A percentile compares a stretch with the other conserved stretches of the same genome.
Evolutionary conservation across 2,797 vertebrate genomes (phyloP).

Genomic region (Tympanoctomys barrerae): DNA sequence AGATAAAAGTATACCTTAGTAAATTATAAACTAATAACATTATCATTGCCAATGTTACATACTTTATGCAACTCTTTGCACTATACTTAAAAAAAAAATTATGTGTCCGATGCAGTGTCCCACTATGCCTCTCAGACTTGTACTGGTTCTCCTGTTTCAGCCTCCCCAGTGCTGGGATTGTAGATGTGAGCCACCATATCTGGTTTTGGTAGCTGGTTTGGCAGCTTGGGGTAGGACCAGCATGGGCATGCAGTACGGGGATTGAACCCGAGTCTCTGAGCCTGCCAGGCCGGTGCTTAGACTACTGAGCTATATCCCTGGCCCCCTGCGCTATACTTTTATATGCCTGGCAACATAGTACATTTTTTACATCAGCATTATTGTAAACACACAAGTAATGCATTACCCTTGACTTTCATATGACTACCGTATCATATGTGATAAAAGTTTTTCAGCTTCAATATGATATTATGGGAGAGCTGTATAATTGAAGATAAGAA

Average conservation of each 20-base stretch:
- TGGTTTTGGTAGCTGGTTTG: too few relatives aligned
- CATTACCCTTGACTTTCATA: not conserved
- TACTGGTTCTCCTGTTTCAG: too few relatives aligned
- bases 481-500: not conserved
- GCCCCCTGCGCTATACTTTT: not conserved
- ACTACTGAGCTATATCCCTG: too few relatives aligned
- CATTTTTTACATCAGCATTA: not conserved
- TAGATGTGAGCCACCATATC: too few relatives aligned
- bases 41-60: not conserved
- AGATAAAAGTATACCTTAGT: not conserved
- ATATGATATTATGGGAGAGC: not conserved
- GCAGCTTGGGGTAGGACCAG: too few relatives aligned
- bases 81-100: not conserved
- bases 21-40: not conserved
- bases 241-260: too few relatives aligned
- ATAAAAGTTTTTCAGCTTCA: not conserved
- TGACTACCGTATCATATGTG: not conserved
- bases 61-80: not conserved
- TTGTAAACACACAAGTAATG: not conserved
- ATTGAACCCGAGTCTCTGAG: too few relatives aligned
- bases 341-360: not conserved
- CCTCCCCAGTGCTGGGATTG: too few relatives aligned
- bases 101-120: too few relatives aligned
- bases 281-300: too few relatives aligned
- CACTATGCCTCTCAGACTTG: too few relatives aligned